These are phyloP conservation scores for Sprattus sprattus DNA, from an alignment of 2,113 vertebrate species.

Conservation along the genomic window DNA sequence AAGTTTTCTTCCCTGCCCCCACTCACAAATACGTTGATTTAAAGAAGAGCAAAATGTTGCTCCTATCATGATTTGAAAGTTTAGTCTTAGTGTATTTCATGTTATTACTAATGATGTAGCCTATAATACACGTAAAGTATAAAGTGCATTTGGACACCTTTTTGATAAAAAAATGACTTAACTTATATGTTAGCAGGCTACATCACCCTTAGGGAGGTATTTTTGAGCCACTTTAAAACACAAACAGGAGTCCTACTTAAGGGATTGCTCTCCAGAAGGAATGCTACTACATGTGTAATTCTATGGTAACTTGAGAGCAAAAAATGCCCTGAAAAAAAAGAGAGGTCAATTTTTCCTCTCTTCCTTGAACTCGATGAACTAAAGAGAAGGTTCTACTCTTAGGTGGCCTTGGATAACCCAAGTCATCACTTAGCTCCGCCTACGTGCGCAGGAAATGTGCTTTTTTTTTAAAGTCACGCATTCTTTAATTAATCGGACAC, in stretches of 20 bases:
- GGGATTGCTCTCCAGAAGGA: not conserved
- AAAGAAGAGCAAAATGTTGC: not conserved
- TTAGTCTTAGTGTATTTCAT: not conserved
- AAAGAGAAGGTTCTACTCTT: not conserved
- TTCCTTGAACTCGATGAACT: not conserved
- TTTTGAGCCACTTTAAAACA: not conserved
- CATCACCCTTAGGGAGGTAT: not conserved
- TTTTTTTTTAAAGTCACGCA: not conserved
- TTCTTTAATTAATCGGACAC: not conserved
- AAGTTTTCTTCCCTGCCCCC: not conserved
- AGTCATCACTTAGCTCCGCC: not conserved
- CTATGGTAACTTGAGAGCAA: not conserved
- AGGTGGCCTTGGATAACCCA: slow-evolving; percentile 7
- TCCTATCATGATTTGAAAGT: not conserved
- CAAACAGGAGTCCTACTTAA: not conserved
- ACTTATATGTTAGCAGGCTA: not conserved
- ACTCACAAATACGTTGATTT: not conserved
- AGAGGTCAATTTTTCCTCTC: not conserved
- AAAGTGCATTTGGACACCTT: not conserved
- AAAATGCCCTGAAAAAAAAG: not conserved
- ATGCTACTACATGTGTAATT: not conserved
- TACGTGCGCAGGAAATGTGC: not conserved
- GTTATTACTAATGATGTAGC: not conserved
- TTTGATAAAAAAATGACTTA: not conserved
- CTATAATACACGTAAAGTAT: not conserved